These are phyloP conservation scores for Athene noctua DNA, from an alignment of 2,113 vertebrate genomes.

Conservation along the genomic window DNA sequence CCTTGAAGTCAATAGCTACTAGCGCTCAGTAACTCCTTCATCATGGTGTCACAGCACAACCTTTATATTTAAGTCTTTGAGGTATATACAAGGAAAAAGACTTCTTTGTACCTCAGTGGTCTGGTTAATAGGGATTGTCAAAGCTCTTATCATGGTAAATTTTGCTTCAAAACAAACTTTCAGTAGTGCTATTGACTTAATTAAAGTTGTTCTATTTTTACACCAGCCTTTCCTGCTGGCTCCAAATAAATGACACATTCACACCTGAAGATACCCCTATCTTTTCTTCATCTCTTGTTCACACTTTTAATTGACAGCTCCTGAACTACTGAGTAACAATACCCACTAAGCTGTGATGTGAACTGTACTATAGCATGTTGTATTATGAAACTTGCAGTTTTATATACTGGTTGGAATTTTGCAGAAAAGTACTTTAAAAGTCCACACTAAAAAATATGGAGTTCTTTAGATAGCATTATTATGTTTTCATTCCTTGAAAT, in stretches of 20 bases:
- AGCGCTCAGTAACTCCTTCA: not conserved
- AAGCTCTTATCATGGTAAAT: not conserved
- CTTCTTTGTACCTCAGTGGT: not conserved
- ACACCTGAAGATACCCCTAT: constrained; percentile 17
- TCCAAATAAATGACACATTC: constrained; percentile 31
- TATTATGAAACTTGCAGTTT: not conserved
- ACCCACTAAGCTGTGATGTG: not conserved
- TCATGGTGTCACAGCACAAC: not conserved
- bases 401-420: not conserved
- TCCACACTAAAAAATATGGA: not conserved
- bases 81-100: not conserved
- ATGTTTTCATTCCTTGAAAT: not conserved
- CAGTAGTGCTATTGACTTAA: not conserved
- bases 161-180: constrained; percentile 1
- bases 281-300: constrained; percentile 40
- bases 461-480: not conserved
- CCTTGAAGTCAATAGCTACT: not conserved
- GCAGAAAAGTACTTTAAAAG: not conserved
- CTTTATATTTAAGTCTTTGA: not conserved
- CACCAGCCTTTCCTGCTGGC: not conserved
- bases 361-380: not conserved
- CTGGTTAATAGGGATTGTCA: not conserved
- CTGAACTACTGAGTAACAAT: constrained; percentile 25
- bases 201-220: constrained; percentile 27
- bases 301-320: constrained; percentile 26